Conservation (phyloP, 2,797 vertebrate genomes). For the Gila robusta region DNA sequence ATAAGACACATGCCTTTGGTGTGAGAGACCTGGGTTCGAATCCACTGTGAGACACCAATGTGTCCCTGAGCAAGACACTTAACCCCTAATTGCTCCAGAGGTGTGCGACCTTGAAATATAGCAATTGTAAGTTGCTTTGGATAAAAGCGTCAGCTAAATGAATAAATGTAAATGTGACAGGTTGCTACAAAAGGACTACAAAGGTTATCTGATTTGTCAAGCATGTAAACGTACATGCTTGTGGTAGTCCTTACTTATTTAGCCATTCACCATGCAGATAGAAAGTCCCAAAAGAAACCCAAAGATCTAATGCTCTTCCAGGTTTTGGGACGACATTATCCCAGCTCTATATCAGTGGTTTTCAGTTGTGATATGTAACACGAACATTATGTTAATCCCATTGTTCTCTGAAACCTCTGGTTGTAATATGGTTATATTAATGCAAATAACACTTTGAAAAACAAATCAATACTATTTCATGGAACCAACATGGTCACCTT, state of each 20-base stretch:
- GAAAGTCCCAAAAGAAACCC: background rate
- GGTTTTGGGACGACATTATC: background rate
- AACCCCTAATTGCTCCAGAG: too few species aligned
- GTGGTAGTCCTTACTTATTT: background rate
- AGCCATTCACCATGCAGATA: background rate
- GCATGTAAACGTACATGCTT: background rate
- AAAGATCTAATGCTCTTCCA: background rate
- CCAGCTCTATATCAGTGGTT: background rate
- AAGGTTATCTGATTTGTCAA: background rate
- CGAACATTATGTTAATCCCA: background rate
- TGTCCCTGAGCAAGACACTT: too few species aligned
- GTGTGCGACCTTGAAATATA: too few species aligned
- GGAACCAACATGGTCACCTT: constrained; percentile 34
- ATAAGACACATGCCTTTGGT: too few species aligned
- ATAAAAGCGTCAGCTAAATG: too few species aligned
- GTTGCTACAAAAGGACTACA: background rate
- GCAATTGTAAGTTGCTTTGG: too few species aligned
- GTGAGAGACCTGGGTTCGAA: too few species aligned
- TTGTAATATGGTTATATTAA: background rate
- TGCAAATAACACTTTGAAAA: constrained; percentile 20
- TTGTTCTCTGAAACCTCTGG: background rate
- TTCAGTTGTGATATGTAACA: background rate
- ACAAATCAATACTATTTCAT: constrained; percentile 48
- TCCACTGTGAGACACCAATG: too few species aligned
- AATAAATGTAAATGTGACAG: too few species aligned